These are phyloP conservation scores for Epizoanthus ramosus DNA, from an alignment of 92 coral and sea anemone genomes.

Conservation along the genomic window DNA sequence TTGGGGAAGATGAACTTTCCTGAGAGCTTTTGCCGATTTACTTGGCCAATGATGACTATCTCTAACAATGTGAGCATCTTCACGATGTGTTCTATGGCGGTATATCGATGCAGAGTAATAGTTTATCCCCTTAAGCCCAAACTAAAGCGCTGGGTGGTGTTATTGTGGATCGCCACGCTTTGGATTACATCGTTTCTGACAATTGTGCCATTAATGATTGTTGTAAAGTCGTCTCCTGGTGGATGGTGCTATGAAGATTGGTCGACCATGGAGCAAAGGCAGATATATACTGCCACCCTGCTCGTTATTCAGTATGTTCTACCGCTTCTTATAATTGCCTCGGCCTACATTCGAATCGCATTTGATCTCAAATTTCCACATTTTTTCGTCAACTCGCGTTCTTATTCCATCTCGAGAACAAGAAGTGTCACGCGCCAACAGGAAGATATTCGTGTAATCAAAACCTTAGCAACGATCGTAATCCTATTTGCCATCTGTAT, in stretches of 20 bases:
- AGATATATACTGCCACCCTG: conserved; percentile 62
- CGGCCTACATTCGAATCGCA: conserved; percentile 69
- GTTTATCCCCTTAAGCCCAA: conserved; percentile 60
- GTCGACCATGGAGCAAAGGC: conserved; percentile 43
- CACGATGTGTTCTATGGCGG: conserved; percentile 63
- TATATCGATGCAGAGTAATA: conserved; percentile 68
- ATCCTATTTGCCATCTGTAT: conserved; percentile 62
- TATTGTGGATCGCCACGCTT: conserved; percentile 43
- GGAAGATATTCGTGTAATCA: conserved; percentile 62
- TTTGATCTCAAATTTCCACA: conserved; percentile 63
- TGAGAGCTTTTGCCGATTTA: conserved; percentile 51
- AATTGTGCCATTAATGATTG: conserved; percentile 57
- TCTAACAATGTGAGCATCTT: conserved; percentile 70
- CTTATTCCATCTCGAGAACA: conserved; percentile 13
- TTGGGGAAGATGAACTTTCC: conserved; percentile 56
- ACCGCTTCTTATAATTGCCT: conserved; percentile 64
- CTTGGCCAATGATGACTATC: conserved; percentile 74
- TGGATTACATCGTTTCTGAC: conserved; percentile 44
- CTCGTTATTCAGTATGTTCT: conserved; percentile 66
- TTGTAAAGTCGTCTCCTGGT: conserved; percentile 51
- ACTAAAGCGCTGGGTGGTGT: conserved; percentile 43
- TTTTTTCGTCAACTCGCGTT: conserved; percentile 13
- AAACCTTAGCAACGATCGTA: conserved; percentile 64
- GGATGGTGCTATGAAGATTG: conserved; percentile 72
- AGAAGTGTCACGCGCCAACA: conserved; percentile 56